A percentile compares a stretch with the other conserved stretches of the same genome.
Conservation (phyloP, 1,140 invertebrate genomes). For the Heterodera schachtii region DNA sequence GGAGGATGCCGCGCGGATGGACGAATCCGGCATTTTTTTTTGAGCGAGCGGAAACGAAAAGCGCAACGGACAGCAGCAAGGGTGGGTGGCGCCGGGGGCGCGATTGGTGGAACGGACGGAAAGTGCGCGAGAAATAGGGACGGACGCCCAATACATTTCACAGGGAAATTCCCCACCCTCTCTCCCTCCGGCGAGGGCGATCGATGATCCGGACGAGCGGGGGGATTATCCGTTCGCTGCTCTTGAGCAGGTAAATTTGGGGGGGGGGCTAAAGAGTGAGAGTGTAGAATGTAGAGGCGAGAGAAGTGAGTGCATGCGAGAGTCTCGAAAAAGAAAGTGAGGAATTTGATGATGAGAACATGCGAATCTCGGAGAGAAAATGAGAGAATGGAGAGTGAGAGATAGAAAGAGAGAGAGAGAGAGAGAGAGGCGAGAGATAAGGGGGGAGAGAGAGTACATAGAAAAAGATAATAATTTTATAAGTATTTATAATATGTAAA, state of each 20-base stretch:
- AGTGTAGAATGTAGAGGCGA: background rate
- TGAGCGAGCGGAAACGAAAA: background rate
- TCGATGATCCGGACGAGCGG: slow-evolving; percentile 16
- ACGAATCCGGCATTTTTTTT: slow-evolving; percentile 8
- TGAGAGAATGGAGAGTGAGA: too few species aligned
- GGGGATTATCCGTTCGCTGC: slow-evolving; percentile 8
- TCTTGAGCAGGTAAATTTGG: background rate
- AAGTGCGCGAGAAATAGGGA: background rate
- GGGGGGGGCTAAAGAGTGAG: background rate
- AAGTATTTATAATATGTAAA: too few species aligned
- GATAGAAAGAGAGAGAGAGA: too few species aligned
- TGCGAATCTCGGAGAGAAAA: too few species aligned
- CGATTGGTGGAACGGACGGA: background rate
- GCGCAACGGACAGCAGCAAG: background rate
- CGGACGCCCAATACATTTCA: too few species aligned
- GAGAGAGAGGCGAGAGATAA: too few species aligned
- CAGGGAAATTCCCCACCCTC: too few species aligned
- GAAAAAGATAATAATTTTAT: too few species aligned
- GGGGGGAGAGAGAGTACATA: too few species aligned
- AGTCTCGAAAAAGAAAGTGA: slow-evolving; percentile 15
- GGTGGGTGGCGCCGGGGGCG: background rate
- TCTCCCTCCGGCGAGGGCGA: background rate
- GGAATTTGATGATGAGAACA: too few species aligned
- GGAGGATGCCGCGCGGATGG: slow-evolving; percentile 2
- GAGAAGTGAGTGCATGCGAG: slow-evolving; percentile 11